Conservation (phyloP, 2,113 vertebrate genomes). For the Pantherophis guttatus region DNA sequence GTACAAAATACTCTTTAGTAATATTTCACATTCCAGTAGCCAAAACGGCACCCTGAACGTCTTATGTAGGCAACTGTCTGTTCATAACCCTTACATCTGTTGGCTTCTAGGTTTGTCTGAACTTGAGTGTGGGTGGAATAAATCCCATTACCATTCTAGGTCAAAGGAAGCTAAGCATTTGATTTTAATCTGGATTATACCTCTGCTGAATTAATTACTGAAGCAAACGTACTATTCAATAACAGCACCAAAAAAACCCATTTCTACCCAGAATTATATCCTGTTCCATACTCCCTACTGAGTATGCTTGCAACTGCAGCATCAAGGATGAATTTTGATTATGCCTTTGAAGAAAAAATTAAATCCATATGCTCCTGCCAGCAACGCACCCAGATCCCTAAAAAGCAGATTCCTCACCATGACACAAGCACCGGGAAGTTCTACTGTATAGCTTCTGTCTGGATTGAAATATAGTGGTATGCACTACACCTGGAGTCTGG, state of each 20-base stretch:
- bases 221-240: background rate
- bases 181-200: conserved; percentile 11
- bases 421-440: background rate
- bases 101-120: background rate
- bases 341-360: background rate
- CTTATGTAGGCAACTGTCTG: background rate
- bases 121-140: background rate
- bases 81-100: background rate
- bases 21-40: background rate
- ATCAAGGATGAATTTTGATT: background rate
- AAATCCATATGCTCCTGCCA: background rate
- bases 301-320: background rate
- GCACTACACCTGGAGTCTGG: too few species aligned
- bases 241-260: background rate
- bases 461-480: background rate
- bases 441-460: background rate
- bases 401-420: background rate
- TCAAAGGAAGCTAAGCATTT: background rate
- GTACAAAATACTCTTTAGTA: background rate
- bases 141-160: conserved; percentile 18
- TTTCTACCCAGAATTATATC: background rate
- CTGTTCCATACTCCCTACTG: background rate
- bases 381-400: background rate
- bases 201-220: background rate
- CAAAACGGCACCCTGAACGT: background rate